These are phyloP conservation scores for Cynodonichthys magdalenae DNA, from an alignment of 2,797 vertebrate species.

Conservation along the genomic window DNA sequence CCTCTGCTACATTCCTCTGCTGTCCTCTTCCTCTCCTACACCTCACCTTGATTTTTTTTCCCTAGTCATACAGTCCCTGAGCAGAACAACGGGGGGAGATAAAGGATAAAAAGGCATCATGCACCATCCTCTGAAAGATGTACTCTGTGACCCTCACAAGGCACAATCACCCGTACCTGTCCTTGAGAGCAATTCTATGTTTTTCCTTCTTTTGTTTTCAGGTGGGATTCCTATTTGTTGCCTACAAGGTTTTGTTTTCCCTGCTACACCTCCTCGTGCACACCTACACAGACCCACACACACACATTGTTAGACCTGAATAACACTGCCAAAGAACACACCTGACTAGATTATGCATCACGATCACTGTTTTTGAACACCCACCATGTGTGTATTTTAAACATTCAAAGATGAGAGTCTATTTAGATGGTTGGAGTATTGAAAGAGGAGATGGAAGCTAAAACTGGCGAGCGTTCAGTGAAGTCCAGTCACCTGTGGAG, in stretches of 20 bases:
- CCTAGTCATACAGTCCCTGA: slow-evolving; percentile 24
- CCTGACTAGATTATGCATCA: slow-evolving; percentile 39
- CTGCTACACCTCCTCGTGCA: slow-evolving; percentile 20
- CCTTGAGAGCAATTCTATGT: slow-evolving; percentile 24
- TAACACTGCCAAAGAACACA: slow-evolving; percentile 28
- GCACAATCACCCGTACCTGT: slow-evolving; percentile 1
- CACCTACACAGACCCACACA: slow-evolving; percentile 18
- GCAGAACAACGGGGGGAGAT: slow-evolving; percentile 10
- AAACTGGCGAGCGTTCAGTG: slow-evolving; percentile 61
- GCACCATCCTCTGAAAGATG: slow-evolving; percentile 38
- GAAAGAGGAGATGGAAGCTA: slow-evolving; percentile 53
- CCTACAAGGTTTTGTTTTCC: slow-evolving; percentile 8
- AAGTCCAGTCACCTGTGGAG: slow-evolving; percentile 72
- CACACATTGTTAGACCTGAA: slow-evolving; percentile 29
- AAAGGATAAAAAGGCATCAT: slow-evolving; percentile 17
- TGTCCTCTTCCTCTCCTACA: slow-evolving; percentile 6
- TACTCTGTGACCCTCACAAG: slow-evolving; percentile 2
- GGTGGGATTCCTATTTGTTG: slow-evolving; percentile 14
- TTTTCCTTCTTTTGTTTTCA: slow-evolving; percentile 12
- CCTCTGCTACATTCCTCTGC: slow-evolving; percentile 35
- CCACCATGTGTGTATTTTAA: slow-evolving; percentile 63
- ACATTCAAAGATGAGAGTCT: slow-evolving; percentile 40
- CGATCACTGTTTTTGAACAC: slow-evolving; percentile 46
- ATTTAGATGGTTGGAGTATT: slow-evolving; percentile 49
- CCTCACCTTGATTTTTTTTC: slow-evolving; percentile 25